A percentile compares a stretch with the other conserved stretches of the same genome.
Conservation (phyloP, 2,113 vertebrate species). For the Vulpes lagopus region DNA sequence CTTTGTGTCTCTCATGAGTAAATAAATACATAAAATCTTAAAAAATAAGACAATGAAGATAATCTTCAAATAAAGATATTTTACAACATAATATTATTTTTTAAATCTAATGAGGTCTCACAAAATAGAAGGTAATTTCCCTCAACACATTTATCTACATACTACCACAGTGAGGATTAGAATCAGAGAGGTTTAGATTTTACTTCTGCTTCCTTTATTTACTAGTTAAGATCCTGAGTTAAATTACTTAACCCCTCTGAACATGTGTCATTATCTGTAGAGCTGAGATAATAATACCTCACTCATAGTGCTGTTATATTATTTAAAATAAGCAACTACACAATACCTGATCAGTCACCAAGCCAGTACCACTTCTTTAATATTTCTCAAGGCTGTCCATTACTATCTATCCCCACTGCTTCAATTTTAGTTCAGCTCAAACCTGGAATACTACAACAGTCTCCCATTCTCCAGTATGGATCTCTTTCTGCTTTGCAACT, state of each 20-base stretch:
- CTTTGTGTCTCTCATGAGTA: too few relatives aligned
- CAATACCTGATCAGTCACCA: neutral
- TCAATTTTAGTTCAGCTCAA: slow-evolving; percentile 22
- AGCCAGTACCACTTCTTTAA: neutral
- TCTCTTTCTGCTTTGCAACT: neutral
- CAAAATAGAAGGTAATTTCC: slow-evolving; percentile 37
- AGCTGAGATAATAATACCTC: slow-evolving; percentile 32
- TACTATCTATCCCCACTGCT: neutral
- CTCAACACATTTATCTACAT: neutral
- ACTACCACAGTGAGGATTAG: neutral
- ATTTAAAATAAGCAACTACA: neutral
- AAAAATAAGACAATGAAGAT: neutral
- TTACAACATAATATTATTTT: slow-evolving; percentile 7
- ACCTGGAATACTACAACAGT: neutral
- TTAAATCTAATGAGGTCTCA: neutral
- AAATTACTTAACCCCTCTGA: neutral
- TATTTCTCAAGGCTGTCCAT: slow-evolving; percentile 7
- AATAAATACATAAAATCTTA: too few relatives aligned
- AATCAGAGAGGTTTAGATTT: neutral
- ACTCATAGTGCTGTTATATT: neutral
- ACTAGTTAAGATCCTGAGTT: slow-evolving; percentile 1
- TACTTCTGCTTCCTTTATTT: neutral
- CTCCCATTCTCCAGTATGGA: neutral
- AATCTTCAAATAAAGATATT: slow-evolving; percentile 43
- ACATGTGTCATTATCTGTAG: slow-evolving; percentile 10